Evolutionary conservation across 2,888 invertebrate genomes (phyloP).

Genomic region (Diabrotica balteata): DNA sequence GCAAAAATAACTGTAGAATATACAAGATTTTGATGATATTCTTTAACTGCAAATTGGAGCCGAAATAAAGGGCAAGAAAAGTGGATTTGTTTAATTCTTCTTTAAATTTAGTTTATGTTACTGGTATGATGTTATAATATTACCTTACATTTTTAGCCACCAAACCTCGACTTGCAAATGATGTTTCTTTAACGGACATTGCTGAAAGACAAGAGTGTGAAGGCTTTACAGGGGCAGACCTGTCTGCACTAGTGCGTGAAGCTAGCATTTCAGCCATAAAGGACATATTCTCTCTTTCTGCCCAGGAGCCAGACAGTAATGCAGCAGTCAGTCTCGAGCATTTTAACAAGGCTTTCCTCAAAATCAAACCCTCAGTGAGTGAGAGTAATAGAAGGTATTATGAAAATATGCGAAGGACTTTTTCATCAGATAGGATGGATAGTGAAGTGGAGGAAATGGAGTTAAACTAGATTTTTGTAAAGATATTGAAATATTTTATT

Average conservation of each 20-base stretch:
- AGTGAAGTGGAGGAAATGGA: slow-evolving; percentile 40
- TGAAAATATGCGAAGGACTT: slow-evolving; percentile 74
- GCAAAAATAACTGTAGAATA: too few species aligned
- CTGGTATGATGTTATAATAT: too few species aligned
- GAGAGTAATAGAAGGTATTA: slow-evolving; percentile 81
- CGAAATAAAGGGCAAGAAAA: neutral
- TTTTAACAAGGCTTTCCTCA: slow-evolving; percentile 77
- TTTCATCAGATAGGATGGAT: slow-evolving; percentile 63
- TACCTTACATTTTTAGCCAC: slow-evolving; percentile 71
- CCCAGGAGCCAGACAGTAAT: slow-evolving; percentile 46
- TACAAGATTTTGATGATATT: too few species aligned
- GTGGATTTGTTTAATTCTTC: slow-evolving; percentile 36
- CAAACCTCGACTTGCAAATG: slow-evolving; percentile 75
- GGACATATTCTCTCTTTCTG: slow-evolving; percentile 68
- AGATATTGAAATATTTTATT: too few species aligned
- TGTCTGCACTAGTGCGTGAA: slow-evolving; percentile 87
- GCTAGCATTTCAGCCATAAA: slow-evolving; percentile 83
- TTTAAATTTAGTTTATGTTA: too few species aligned
- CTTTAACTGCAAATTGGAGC: too few species aligned
- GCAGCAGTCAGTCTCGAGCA: slow-evolving; percentile 73
- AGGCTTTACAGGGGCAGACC: slow-evolving; percentile 93
- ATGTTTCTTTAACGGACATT: slow-evolving; percentile 78
- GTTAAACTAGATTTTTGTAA: slow-evolving; percentile 26
- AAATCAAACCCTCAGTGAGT: slow-evolving; percentile 88
- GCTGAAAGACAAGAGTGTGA: slow-evolving; percentile 72